Base-by-base conservation (phyloP, 2,797 vertebrate genomes). In the Sebastes alutus region DNA sequence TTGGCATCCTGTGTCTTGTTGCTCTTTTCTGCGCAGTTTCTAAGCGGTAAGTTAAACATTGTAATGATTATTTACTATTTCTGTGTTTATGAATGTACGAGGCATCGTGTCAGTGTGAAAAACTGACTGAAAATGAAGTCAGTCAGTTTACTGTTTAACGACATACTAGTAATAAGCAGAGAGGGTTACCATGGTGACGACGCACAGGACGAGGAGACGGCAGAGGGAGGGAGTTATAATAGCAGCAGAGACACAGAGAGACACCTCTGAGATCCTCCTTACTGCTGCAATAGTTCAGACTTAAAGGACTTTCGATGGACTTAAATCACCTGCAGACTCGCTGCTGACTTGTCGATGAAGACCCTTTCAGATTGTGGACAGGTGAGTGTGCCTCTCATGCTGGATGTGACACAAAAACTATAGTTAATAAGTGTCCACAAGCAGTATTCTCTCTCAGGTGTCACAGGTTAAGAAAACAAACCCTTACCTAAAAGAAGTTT, bases 111-210 rank as follows among this genome's bases (percentile, higher is more conserved):
- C 12, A 60, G 20, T 60, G 0, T 33, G 12, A 63, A 33, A 33
- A 16, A 30, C 1, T 2, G 4, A 29, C 18, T 30, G 0, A 25
- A 46, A 58, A 20, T 14, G 14, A 11, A 38, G 55, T 65, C 8
- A 23, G n/a, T 16, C 18, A 22, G 23, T 5, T 66, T n/a, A 55
- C 22, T 4, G 42, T 52, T 20, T 20, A n/a, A 20, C 3, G 3
- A 18, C 42, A 7, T 18, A 46, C 42, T 46, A 35, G 42, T 8
- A 71, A n/a, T 2, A 49, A 10, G 5, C 52, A 1, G 18, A 20
- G 9, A 27, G 2, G 54, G 88, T 87, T 87, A 38, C 83, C 83
- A 75, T 54, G 88, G 89, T 14, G 85, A 80, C 69, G 86, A 85
- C 89, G 88, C 86, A 30, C 38, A n/a, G 56, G 70, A 60, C 56